Evolutionary conservation across 1,140 invertebrate genomes (phyloP), one percentile per base, ranked within the genome.

Genomic region (Mylabris phalerata): DNA sequence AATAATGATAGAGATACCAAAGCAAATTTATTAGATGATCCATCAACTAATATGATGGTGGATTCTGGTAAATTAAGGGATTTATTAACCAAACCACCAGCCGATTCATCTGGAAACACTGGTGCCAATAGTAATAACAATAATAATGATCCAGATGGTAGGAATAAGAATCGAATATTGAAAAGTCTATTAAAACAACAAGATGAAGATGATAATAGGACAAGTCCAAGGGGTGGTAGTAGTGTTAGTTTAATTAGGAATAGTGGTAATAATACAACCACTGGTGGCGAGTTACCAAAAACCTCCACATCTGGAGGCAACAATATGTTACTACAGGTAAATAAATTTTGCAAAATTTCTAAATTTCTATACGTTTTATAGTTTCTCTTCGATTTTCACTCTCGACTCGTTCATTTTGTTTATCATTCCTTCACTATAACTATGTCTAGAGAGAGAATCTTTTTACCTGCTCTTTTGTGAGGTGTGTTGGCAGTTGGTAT

Each of bases 121-220:
- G 32, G 32, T 32, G 32, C 32, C 32, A 32, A 32, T 32, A 32
- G 3, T 32, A 32, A 32, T 32, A 32, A 32, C 32, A 32, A 32
- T 32, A 32, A 32, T 32, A 32, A 32, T 32, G 63, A 75, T 61
- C 67, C 74, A 32, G 55, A 73, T 49, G 72, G 70, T 52, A 70
- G 72, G 44, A 78, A 78, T 57, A 76, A 80, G 50, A 73, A 84
- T 71, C 72, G 74, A 60, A 89, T 92, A 69, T 75, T 91, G 43
- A 90, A 92, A 72, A 85, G 82, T 54, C 73, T 93, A 68, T 75
- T 93, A 43, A 90, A 91, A 71, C 84, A 89, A 67, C 84, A 88
- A 55, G 91, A 94, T 61, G 90, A 93, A 54, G 86, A 89, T 71
- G 76, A 63, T 9, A 66, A 63, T 54, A 66, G 69, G 48, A 63